Conservation (phyloP, 1,140 invertebrate genomes). For the Phymastichus coffea region DNA sequence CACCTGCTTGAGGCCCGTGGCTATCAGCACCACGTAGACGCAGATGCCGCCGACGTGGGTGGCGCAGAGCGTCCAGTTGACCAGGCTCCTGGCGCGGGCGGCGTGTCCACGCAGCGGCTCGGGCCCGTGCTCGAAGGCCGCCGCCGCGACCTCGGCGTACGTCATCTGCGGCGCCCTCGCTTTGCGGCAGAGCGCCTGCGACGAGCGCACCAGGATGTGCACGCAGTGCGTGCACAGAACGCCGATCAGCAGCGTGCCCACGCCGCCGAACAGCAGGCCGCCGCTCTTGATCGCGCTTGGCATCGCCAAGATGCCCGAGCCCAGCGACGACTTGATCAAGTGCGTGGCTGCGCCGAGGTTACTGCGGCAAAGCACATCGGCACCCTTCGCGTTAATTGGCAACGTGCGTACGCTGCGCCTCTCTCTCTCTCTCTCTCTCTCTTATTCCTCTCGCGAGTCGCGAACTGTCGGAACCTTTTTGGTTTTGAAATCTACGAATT, state of each 20-base stretch:
- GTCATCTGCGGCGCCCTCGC: slow-evolving; percentile 67
- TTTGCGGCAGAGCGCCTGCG: slow-evolving; percentile 68
- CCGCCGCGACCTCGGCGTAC: slow-evolving; percentile 76
- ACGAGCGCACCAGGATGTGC: slow-evolving; percentile 73
- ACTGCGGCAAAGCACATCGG: slow-evolving; percentile 54
- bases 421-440: neutral
- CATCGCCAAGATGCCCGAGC: slow-evolving; percentile 85
- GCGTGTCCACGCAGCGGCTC: slow-evolving; percentile 57
- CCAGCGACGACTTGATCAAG: slow-evolving; percentile 78
- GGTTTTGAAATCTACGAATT: too few species aligned
- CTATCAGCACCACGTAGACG: slow-evolving; percentile 74
- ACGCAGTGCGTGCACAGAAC: slow-evolving; percentile 76
- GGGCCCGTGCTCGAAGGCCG: slow-evolving; percentile 73
- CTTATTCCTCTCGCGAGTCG: too few species aligned
- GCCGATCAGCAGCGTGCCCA: slow-evolving; percentile 70
- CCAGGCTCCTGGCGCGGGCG: slow-evolving; percentile 63
- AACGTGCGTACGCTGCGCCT: too few species aligned
- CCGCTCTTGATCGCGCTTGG: slow-evolving; percentile 78
- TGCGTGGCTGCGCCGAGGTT: slow-evolving; percentile 71
- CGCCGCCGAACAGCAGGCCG: slow-evolving; percentile 68
- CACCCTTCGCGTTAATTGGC: neutral
- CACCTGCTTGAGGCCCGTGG: slow-evolving; percentile 69
- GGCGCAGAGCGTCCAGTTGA: slow-evolving; percentile 62
- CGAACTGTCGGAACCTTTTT: too few species aligned
- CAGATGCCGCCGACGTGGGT: slow-evolving; percentile 70